These are phyloP conservation scores for Scaptomyza reducta DNA, from an alignment of 2,888 invertebrate species.

Conservation along the genomic window DNA sequence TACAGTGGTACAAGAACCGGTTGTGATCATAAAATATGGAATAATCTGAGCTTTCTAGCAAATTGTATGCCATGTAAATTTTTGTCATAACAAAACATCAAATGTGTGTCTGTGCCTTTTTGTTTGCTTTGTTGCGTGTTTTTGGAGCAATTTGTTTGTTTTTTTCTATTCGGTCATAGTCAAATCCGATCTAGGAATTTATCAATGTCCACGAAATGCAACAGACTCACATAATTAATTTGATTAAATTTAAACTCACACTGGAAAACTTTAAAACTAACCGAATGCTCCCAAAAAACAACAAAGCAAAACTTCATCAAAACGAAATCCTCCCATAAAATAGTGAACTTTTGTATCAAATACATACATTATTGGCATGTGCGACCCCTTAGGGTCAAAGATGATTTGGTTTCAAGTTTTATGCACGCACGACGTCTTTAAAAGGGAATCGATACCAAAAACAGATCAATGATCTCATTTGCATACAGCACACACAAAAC, in stretches of 20 bases:
- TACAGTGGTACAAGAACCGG: constrained; percentile 43
- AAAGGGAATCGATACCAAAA: constrained; percentile 77
- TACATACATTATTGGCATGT: constrained; percentile 63
- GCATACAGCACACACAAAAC: constrained; percentile 67
- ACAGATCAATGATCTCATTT: constrained; percentile 81
- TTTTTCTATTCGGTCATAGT: constrained; percentile 17
- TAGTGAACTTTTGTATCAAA: constrained; percentile 27
- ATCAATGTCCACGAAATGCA: constrained; percentile 63
- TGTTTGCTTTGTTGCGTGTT: constrained; percentile 9
- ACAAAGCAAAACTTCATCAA: constrained; percentile 40
- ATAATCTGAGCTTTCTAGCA: constrained; percentile 55
- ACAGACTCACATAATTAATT: constrained; percentile 71
- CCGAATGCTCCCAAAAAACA: constrained; percentile 33
- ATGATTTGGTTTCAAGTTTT: constrained; percentile 72
- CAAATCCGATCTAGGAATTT: constrained; percentile 67
- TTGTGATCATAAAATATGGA: constrained; percentile 65
- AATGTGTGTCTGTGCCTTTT: constrained; percentile 27
- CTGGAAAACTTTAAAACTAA: constrained; percentile 29
- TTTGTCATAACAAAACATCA: constrained; percentile 30
- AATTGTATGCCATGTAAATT: constrained; percentile 31
- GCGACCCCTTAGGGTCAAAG: constrained; percentile 78
- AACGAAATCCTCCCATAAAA: constrained; percentile 27
- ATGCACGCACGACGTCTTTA: constrained; percentile 61
- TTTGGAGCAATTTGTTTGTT: constrained; percentile 51
- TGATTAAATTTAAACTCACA: constrained; percentile 77